Percentiles rank a stretch among this genome's conserved stretches.
Evolutionary conservation across 2,888 invertebrate genomes (phyloP).

Genomic region (Ormyrus thymus): DNA sequence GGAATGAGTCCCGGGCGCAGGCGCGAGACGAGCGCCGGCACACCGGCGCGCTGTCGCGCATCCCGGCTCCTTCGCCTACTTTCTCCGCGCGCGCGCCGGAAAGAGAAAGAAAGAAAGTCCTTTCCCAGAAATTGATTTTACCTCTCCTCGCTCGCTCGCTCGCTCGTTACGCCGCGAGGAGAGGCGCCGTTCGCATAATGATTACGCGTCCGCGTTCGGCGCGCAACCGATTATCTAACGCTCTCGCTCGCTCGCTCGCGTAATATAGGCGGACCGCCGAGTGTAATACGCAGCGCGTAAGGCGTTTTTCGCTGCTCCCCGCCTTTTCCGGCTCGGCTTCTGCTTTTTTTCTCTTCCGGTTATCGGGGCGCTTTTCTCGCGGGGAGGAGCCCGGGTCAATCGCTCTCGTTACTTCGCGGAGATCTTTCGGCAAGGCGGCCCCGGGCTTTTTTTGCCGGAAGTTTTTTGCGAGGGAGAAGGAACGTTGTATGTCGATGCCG

Average conservation of each 20-base stretch:
- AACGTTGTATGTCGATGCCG: too few relatives aligned
- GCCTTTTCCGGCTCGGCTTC: neutral
- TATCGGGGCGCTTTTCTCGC: neutral
- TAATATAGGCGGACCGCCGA: constrained; percentile 12
- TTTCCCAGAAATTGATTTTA: constrained; percentile 61
- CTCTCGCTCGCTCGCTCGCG: constrained; percentile 13
- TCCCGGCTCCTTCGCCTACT: constrained; percentile 28
- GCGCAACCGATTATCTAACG: constrained; percentile 57
- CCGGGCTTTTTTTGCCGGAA: too few relatives aligned
- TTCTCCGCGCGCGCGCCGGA: constrained; percentile 50
- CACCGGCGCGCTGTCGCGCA: neutral
- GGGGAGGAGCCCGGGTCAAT: neutral
- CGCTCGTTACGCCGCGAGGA: constrained; percentile 48
- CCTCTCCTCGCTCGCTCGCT: constrained; percentile 35
- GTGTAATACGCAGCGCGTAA: neutral
- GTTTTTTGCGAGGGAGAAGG: too few relatives aligned
- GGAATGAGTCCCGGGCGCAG: too few relatives aligned
- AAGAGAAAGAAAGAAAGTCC: constrained; percentile 60
- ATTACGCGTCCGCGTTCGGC: constrained; percentile 55
- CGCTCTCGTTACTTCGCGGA: too few relatives aligned
- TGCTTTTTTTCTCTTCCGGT: too few relatives aligned
- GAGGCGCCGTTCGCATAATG: constrained; percentile 53
- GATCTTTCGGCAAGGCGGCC: too few relatives aligned
- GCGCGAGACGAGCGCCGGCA: neutral
- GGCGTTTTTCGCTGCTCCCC: neutral